Base-by-base conservation (phyloP, 2,797 vertebrate species). In the Anomalospiza imberbis region DNA sequence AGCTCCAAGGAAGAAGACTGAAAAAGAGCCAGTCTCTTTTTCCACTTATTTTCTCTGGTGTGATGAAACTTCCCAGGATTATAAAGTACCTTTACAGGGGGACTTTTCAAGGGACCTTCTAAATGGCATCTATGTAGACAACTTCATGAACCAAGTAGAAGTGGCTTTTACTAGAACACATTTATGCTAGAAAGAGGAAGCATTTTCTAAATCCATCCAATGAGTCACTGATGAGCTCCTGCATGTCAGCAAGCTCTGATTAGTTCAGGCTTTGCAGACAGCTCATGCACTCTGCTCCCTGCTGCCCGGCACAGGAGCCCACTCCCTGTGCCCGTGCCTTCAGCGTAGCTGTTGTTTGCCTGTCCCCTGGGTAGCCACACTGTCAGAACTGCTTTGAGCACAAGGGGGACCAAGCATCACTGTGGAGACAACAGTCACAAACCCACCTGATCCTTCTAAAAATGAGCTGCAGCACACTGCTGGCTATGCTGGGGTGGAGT, bases 61-160 rank as follows among this genome's bases (percentile, higher is more conserved):
- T 78, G 68, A 70, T 36, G 18, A 75, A 94, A 84, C 53, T 78
- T 50, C 13, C 38, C 60, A 74, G 60, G 17, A 82, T 17, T 53
- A 58, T 12, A 28, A 75, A 80, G 55, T 28, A 71, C 20, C 44
- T 90, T 70, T 73, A 71, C 6, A 78, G n/a, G 85, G 13, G 17
- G 12, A 84, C 70, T 94, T 88, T 77, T 58, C 62, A 91, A 89
- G 47, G 17, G 40, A 81, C 50, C 51, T 90, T 83, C 66, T 85
- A 34, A 93, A 85, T 0, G 2, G 26, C n/a, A 67, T 22, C 53
- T 54, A 45, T 0, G 0, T 11, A 68, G 58, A 25, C 63, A 88
- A 42, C 60, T 72, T 94, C 48, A 85, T 24, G 63, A 85, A 75
- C 28, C 32, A 73, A 86, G 62, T 0, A 63, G n/a, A 92, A 85